Conservation (phyloP, 2,113 vertebrate species). For the Ploceus nigricollis region DNA sequence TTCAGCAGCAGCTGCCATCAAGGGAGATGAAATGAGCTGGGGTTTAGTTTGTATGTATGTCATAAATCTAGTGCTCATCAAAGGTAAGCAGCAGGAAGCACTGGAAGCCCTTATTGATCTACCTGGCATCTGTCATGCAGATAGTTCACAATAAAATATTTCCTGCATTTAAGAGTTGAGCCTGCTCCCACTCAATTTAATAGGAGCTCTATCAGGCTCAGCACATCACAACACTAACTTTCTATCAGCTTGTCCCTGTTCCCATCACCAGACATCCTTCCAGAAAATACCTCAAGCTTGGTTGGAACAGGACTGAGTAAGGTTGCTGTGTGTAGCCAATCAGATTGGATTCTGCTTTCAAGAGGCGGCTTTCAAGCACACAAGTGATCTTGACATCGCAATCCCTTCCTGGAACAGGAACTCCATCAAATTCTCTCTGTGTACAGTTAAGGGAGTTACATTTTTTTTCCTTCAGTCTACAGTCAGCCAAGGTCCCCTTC, state of each 20-base stretch:
- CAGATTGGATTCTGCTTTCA: not conserved
- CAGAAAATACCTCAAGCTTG: not conserved
- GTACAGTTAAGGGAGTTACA: not conserved
- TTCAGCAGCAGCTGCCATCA: constrained; percentile 24
- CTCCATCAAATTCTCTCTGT: not conserved
- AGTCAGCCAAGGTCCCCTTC: not conserved
- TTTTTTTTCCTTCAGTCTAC: not conserved
- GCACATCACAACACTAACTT: not conserved
- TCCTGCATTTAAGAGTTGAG: constrained; percentile 21
- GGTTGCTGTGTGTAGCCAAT: not conserved
- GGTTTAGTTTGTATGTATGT: constrained; percentile 15
- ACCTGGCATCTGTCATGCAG: constrained; percentile 23
- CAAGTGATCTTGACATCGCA: not conserved
- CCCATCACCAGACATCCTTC: not conserved
- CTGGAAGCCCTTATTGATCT: constrained; percentile 45
- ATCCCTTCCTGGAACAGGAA: constrained; percentile 3
- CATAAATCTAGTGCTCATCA: constrained; percentile 43
- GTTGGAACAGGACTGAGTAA: not conserved
- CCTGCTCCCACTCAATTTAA: constrained; percentile 1
- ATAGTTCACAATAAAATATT: constrained; percentile 44
- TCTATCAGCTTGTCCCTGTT: not conserved
- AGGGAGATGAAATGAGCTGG: not conserved
- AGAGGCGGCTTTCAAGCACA: not conserved
- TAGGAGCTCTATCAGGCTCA: not conserved
- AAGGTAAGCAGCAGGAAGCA: constrained; percentile 37